Base-by-base conservation (phyloP, 37 sponge, comb jelly and placozoan species). In the Agelas oroides region DNA sequence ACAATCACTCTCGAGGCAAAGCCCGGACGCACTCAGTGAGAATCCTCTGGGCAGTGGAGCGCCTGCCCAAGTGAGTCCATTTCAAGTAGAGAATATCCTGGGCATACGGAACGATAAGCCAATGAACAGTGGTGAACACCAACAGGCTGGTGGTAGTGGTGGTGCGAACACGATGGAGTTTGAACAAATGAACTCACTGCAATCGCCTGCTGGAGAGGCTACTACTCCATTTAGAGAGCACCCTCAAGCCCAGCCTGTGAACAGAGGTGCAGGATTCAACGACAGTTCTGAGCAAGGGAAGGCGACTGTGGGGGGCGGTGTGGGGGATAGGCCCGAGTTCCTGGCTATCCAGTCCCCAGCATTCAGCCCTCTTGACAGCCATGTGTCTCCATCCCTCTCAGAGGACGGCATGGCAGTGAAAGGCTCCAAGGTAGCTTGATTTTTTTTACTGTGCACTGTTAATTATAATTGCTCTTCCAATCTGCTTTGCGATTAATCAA, bases 11-110 rank as follows among this genome's bases (percentile, higher is more conserved):
- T 54, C 82, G 21, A 55, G 38, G 18, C 69, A 80, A 13, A 69
- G 33, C 40, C 33, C 81, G 24, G 55, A 65, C 13, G 27, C 24
- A 2, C 1, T 37, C n/a, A 72, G 21, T 16, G 73, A 72, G 35
- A 46, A 46, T 46, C 46, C 46, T 46, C 16, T 53, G 1, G 84
- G 59, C 25, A 36, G 14, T 31, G 32, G 25, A 2, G 23, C 20
- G 21, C 61, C 70, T 17, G 13, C 53, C 0, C 2, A 52, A 14
- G 60, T 36, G 18, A 77, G 78, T 23, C 86, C 86, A 27, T 67
- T 77, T 28, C 78, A 86, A 56, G 86, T 86, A n/a, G 86, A 86
- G 63, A 71, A 37, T 56, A 69, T 77, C 1, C 59, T 86, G 6
- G 86, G 86, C 19, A 69, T 86, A n/a, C 38, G 38, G 60, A 77